These are phyloP conservation scores for Paramormyrops hopkinsi DNA, from an alignment of 2,797 vertebrate genomes.

Conservation along the genomic window DNA sequence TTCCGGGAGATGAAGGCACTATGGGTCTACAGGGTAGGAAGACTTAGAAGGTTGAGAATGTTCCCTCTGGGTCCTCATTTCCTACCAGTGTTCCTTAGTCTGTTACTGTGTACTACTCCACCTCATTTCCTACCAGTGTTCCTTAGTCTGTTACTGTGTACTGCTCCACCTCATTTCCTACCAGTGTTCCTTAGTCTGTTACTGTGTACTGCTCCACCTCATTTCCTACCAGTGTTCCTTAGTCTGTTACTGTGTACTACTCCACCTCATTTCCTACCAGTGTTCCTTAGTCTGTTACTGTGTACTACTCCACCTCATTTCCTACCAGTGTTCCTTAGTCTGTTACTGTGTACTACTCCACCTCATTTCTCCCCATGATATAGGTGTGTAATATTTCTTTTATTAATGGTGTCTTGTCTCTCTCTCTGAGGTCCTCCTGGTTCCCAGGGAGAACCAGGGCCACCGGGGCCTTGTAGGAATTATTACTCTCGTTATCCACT, in stretches of 20 bases:
- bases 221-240: neutral
- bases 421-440: neutral
- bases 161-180: neutral
- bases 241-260: neutral
- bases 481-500: conserved; percentile 71
- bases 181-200: neutral
- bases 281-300: no score
- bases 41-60: neutral
- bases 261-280: no score
- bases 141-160: neutral
- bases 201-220: neutral
- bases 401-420: neutral
- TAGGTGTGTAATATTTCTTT: neutral
- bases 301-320: no score
- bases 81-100: neutral
- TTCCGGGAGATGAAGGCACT: neutral
- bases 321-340: neutral
- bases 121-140: neutral
- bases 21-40: neutral
- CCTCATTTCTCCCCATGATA: neutral
- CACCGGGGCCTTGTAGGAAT: conserved; percentile 31
- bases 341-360: neutral
- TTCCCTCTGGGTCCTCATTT: neutral
- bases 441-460: conserved; percentile 36
- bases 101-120: neutral